Base-by-base conservation (phyloP, 2,888 invertebrate genomes). In the Drosophila macrothrix region DNA sequence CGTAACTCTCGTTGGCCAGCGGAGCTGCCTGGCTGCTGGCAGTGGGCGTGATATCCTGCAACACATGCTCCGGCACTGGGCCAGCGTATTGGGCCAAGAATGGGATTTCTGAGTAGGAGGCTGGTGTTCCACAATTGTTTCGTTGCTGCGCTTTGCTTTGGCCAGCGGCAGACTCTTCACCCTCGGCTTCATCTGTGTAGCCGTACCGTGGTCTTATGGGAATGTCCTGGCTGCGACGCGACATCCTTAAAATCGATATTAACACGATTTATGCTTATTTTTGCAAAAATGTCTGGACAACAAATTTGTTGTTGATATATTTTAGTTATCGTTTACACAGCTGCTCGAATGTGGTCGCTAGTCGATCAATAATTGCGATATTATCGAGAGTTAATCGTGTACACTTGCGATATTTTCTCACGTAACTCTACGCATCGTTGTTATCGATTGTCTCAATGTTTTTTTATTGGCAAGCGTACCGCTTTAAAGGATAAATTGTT, bases 161-260 rank as follows among this genome's bases (percentile, higher is more conserved):
- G 53, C 66, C 29, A 67, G 5, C 52, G 25, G 46, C 72, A 6
- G 82, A 82, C 19, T 82, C 80, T 41, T 79, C 82, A 19, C 62
- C 80, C 4, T 67, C 79, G 0, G 80, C 89, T n/a, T 86, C 84
- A 33, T 87, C 87, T n/a, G 67, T 66, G 58, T 84, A 89, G 0
- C 92, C 92, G 64, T 92, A 92, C 0, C 92, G 91, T 4, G 92
- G 92, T 16, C 92, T 78, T 69, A 92, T 92, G 28, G 92, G 92
- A 67, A 92, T 92, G 74, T 92, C 92, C 66, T 91, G 92, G 65
- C 80, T 90, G 60, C 83, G 88, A 54, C 84, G 84, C 3, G 91
- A 81, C 92, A 92, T 92, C 29, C 46, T 46, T 52, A 0, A 33
- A 25, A 5, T 7, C 35, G 35, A n/a, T 3, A 14, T 19, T 25